Base-by-base conservation (phyloP, 2,797 vertebrate genomes). In the Cossypha caffra region DNA sequence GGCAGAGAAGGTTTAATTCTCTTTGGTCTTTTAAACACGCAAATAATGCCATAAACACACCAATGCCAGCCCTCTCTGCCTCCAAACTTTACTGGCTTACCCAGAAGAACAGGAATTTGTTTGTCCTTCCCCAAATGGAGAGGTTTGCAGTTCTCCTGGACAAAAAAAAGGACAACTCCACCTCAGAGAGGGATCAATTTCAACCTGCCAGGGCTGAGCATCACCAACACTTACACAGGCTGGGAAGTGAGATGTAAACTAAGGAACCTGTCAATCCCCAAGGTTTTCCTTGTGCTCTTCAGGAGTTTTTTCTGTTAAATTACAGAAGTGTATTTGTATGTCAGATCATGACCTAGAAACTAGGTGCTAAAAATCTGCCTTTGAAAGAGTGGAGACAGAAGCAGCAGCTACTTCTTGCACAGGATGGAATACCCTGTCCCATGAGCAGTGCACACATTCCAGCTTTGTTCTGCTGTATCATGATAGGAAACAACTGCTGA, bases 401-500 rank as follows among this genome's bases (percentile, higher is more conserved):
- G 25, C 21, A 59, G 55, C 2, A 2, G 24, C 62, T 35, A 3
- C 20, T 47, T 11, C 59, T 37, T 9, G 21, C 21, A 5, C 16
- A 42, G 37, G 37, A 15, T 13, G 8, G 3, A 52, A 54, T 5
- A 9, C 0, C 13, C 16, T 2, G 4, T 16, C 20, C 16, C 79
- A 33, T 0, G 0, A 28, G 26, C 31, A 35, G 3, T 0, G 14
- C 18, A 7, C 15, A 3, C 11, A 5, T 16, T 25, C 13, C 57
- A 40, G 40, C 10, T 16, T 1, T 19, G 11, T 4, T 59, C 19
- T 52, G 54, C 45, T 35, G 23, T 29, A 14, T 6, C 23, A 31
- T 1, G 11, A 45, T 1, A 1, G 13, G 16, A 72, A 88, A 73
- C 13, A 45, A 18, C 13, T 35, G 59, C 5, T 26, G 14, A 71